Evolutionary conservation across 2,113 vertebrate genomes (phyloP), one percentile per base, ranked within the genome.

Genomic region (Cynocephalus volans): DNA sequence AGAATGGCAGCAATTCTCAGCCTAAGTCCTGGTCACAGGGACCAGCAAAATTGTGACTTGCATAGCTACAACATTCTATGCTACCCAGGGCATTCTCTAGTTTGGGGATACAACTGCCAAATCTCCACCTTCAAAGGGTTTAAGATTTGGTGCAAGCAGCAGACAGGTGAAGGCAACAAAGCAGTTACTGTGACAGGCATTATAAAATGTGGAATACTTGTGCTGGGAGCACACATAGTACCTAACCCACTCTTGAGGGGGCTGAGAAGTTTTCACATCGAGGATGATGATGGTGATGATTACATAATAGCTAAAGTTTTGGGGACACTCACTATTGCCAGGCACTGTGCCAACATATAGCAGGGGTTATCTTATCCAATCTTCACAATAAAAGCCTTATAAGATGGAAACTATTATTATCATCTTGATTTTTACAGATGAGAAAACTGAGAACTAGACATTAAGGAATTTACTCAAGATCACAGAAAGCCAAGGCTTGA

Each of bases 361-460:
- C 62, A 67, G 73, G 60, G 23, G 33, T 65, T 75, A 52, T 91
- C 33, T 62, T 65, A 54, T 33, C 64, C 33, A 62, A 26, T 52
- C n/a, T 72, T 91, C 56, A 90, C 36, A 41, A 62, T 41, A 87
- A 69, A 93, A 60, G 36, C 11, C 65, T 58, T n/a, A 6, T 69
- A 64, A 64, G 10, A 64, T 92, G 48, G 17, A 11, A 77, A 77
- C 41, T 80, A 62, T 70, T 81, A 52, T 72, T 89, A 65, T n/a
- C n/a, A 70, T 86, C 21, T 92, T 86, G 33, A 85, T 70, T 96
- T 96, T 90, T 80, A 95, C 26, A 91, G 60, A 88, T 81, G 84
- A 94, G n/a, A 91, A 92, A 67, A 58, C 28, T 87, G 33, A 86
- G 31, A 64, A 52, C 24, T 92, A 79, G 76, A 93, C 52, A 87